Percentiles rank a stretch among this genome's conserved stretches.
Evolutionary conservation across 2,888 invertebrate species (phyloP).

Genomic region (Odiellus spinosus): DNA sequence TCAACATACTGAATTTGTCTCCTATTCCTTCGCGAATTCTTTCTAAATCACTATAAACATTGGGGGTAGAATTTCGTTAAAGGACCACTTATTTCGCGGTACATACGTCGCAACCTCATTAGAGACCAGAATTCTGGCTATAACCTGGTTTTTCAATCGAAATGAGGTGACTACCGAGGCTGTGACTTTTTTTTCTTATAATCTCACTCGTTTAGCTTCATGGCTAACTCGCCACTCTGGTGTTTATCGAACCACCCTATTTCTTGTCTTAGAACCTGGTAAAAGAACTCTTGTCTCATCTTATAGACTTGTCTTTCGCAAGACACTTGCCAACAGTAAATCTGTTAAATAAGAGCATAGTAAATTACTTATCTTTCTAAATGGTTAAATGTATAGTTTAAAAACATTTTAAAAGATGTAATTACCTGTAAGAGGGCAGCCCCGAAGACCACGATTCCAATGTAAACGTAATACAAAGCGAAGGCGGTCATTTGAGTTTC

Average conservation of each 20-base stretch:
- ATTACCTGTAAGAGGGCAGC: conserved; percentile 34
- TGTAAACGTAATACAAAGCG: conserved; percentile 32
- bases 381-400: neutral
- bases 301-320: conserved; percentile 31
- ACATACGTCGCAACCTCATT: too few species aligned
- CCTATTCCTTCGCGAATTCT: conserved; percentile 36
- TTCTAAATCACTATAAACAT: conserved; percentile 37
- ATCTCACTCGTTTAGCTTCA: conserved; percentile 27
- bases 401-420: too few species aligned
- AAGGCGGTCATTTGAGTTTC: conserved; percentile 24
- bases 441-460: conserved; percentile 35
- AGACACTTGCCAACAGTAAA: conserved; percentile 11
- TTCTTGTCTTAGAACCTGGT: conserved; percentile 31
- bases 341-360: neutral
- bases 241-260: conserved; percentile 34
- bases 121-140: too few species aligned
- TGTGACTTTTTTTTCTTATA: neutral
- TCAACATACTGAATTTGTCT: conserved; percentile 34
- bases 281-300: conserved; percentile 33
- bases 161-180: too few species aligned
- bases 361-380: neutral
- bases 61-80: too few species aligned
- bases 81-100: too few species aligned
- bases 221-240: conserved; percentile 34
- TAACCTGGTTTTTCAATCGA: neutral